A percentile compares a stretch with the other conserved stretches of the same genome.
These are phyloP conservation scores for Poecilia latipinna DNA, from an alignment of 2,113 vertebrate genomes.

Conservation along the genomic window DNA sequence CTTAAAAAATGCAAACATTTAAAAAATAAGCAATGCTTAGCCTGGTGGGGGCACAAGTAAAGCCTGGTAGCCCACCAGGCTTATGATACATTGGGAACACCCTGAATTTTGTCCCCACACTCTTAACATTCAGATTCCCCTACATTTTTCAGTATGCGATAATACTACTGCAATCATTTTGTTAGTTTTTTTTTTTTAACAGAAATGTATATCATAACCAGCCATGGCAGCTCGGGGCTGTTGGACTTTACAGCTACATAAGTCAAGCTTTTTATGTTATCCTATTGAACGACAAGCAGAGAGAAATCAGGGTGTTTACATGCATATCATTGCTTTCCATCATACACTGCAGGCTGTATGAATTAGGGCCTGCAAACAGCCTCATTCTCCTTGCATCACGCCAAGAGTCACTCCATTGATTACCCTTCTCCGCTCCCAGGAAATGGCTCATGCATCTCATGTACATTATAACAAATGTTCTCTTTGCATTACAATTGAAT, in stretches of 20 bases:
- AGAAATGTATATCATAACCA: conserved; percentile 11
- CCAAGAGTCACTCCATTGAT: conserved; percentile 94
- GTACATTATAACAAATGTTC: conserved; percentile 99
- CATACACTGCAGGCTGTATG: conserved; percentile 76
- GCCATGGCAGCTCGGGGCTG: conserved; percentile 1
- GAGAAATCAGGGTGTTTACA: conserved; percentile 75
- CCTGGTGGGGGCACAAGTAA: no score
- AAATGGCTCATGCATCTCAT: conserved; percentile 98
- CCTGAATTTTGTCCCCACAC: background rate
- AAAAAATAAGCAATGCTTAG: no score
- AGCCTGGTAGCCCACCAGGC: no score
- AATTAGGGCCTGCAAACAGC: conserved; percentile 72
- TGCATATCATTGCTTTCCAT: conserved; percentile 78
- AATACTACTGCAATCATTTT: background rate
- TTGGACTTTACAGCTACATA: conserved; percentile 43
- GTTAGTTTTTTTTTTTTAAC: background rate
- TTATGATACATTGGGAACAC: no score
- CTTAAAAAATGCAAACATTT: no score
- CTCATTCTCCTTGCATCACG: conserved; percentile 77
- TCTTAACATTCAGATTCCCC: background rate
- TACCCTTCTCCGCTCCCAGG: conserved; percentile 90
- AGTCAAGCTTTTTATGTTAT: conserved; percentile 62
- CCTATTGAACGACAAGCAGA: conserved; percentile 56
- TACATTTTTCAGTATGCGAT: background rate
- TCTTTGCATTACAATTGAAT: conserved; percentile 99